Evolutionary conservation across 2,113 vertebrate genomes (phyloP), one percentile per base, ranked within the genome.

Genomic region (Anolis sagrei): DNA sequence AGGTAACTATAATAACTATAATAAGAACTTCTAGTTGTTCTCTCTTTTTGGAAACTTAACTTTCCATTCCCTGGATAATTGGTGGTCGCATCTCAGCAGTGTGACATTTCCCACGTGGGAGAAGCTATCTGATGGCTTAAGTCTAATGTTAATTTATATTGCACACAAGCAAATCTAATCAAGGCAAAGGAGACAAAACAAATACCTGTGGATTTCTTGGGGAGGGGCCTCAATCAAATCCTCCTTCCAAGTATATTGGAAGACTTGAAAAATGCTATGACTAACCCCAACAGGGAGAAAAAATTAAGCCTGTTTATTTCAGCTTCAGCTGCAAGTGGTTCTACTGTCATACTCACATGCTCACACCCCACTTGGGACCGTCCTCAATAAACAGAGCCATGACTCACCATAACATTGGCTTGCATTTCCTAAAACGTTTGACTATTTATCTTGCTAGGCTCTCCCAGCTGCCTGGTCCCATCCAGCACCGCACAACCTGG

Each of bases 391-490:
- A 79, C 34, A 58, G 25, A 72, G 76, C 51, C 58, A 72, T 79
- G 76, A 79, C 66, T 70, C 76, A 79, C 49, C 49, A 16, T 79
- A 79, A 72, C 58, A 85, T 72, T 79, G 61, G 70, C 83, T 79
- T 85, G 49, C 66, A n/a, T 79, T 85, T 79, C 36, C 66, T n/a
- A 39, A 79, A 79, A 58, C 13, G 34, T 13, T 29, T 8, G 54
- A 82, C 89, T 92, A 87, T 92, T 54, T 7, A 4, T 91, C 85
- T 87, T 84, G 79, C 69, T 77, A 44, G 75, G 79, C 86, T 86
- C 81, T 86, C 62, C 77, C 88, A 82, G 72, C 86, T 90, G 87
- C 75, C 86, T 89, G 88, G 86, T 76, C 82, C 54, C 0, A 0
- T 58, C 82, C 79, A 21, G 62, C 32, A 10, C 70, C 72, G 32